Conservation (phyloP, 2,888 invertebrate species). For the Standfussiana lucernea region DNA sequence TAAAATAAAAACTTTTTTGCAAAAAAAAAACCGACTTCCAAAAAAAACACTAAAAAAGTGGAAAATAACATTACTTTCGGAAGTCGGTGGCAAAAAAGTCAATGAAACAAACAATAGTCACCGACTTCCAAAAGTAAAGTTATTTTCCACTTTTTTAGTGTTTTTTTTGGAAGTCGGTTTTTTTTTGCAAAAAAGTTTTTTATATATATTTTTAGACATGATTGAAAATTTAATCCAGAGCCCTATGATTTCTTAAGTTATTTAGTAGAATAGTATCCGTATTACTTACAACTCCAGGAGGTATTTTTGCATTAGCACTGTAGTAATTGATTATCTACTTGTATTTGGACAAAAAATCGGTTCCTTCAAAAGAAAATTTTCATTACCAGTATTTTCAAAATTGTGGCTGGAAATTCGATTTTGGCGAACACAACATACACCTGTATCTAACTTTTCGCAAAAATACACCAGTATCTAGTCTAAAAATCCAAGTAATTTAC, state of each 20-base stretch:
- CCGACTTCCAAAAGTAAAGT: too few species aligned
- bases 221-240: background rate
- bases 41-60: too few species aligned
- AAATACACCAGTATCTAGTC: slow-evolving; percentile 24
- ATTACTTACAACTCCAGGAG: too few species aligned
- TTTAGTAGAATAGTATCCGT: background rate
- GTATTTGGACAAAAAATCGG: background rate
- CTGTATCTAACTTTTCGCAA: background rate
- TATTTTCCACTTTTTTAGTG: too few species aligned
- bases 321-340: background rate
- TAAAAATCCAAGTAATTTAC: slow-evolving; percentile 41
- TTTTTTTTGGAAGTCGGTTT: too few species aligned
- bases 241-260: background rate
- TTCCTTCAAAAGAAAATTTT: background rate
- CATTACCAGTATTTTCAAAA: background rate
- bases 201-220: background rate
- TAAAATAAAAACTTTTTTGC: too few species aligned
- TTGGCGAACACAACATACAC: background rate
- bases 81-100: too few species aligned
- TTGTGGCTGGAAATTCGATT: background rate
- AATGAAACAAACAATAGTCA: too few species aligned
- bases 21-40: too few species aligned
- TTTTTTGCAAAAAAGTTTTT: too few species aligned
- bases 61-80: too few species aligned
- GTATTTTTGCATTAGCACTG: background rate